Evolutionary conservation across 2,888 invertebrate species (phyloP).

Genomic region (Cataglyphis livida): DNA sequence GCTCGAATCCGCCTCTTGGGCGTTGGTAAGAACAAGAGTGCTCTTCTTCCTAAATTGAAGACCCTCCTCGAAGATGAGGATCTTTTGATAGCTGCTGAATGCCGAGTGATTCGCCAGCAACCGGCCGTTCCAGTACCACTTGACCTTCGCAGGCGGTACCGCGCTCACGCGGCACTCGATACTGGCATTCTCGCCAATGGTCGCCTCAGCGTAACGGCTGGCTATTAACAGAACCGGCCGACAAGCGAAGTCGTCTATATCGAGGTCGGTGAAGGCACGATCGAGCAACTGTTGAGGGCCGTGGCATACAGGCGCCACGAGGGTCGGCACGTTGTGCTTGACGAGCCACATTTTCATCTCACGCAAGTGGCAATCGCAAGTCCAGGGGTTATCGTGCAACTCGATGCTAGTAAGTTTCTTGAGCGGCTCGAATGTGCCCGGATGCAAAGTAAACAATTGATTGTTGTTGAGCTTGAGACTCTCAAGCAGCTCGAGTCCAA

Average conservation of each 20-base stretch:
- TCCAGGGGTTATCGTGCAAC: conserved; percentile 95
- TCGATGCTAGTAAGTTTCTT: conserved; percentile 93
- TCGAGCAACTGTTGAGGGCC: conserved; percentile 90
- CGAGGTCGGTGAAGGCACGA: conserved; percentile 91
- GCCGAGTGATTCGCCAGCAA: conserved; percentile 92
- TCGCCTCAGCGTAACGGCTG: conserved; percentile 92
- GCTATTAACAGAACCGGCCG: conserved; percentile 92
- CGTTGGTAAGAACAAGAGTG: conserved; percentile 92
- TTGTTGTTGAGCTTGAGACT: conserved; percentile 94
- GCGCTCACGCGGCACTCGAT: conserved; percentile 93
- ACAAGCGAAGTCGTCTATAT: conserved; percentile 94
- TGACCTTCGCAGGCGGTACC: conserved; percentile 92
- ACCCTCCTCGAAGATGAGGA: conserved; percentile 92
- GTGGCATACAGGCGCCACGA: conserved; percentile 92
- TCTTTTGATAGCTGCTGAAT: conserved; percentile 92
- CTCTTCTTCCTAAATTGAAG: conserved; percentile 91
- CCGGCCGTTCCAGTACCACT: conserved; percentile 95
- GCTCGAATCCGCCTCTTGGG: conserved; percentile 93
- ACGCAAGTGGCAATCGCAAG: conserved; percentile 94
- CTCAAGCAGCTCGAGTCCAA: conserved; percentile 91
- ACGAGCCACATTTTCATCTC: conserved; percentile 94
- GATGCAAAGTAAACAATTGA: conserved; percentile 90
- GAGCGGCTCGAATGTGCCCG: conserved; percentile 91
- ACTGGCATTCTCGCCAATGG: conserved; percentile 94
- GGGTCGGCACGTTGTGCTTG: conserved; percentile 91